Base-by-base conservation (phyloP, 2,888 invertebrate genomes). In the Drosophila helvetica region DNA sequence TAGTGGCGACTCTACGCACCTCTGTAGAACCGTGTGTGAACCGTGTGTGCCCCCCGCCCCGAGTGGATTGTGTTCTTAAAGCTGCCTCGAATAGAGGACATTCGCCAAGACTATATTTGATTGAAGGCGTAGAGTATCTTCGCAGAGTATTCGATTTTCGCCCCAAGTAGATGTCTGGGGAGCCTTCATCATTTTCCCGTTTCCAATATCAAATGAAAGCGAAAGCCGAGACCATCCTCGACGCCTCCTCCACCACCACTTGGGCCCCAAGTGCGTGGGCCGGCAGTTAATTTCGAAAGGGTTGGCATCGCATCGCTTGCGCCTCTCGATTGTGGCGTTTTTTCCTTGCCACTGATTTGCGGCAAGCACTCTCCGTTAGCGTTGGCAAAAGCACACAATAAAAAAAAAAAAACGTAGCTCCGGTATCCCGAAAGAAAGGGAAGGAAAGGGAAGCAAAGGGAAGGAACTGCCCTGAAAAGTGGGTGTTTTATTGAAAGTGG, bases 401-500 rank as follows among this genome's bases (percentile, higher is more conserved):
- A 27, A 58, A 33, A 63, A 63, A 63, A 66, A 53, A 47, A 43
- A 57, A 61, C 27, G 27, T 27, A 27, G 27, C 27, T 27, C 2
- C 8, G 27, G 8, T 8, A 27, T 27, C 27, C 47, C 56, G 27
- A 46, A 62, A 65, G 63, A 62, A 47, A 0, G 2, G 15, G 12
- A 27, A 22, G 22, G 22, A 5, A 4, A 22, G 22, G 19, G 19
- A 1, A n/a, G 15, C 22, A 42, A 33, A 22, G 27, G 22, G 51
- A 58, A 54, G 61, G 46, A 38, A 47, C 42, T 43, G 51, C 42
- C 52, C 62, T 51, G 59, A 76, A 82, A 80, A 80, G 83, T 83
- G 83, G 83, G 80, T 83, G 80, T 80, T 83, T 80, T 80, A 80
- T 83, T 80, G 74, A 83, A 80, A 80, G 80, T 83, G 74, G 83